Evolutionary conservation across 2,888 invertebrate species (phyloP).

Genomic region (Hypena proboscidalis): DNA sequence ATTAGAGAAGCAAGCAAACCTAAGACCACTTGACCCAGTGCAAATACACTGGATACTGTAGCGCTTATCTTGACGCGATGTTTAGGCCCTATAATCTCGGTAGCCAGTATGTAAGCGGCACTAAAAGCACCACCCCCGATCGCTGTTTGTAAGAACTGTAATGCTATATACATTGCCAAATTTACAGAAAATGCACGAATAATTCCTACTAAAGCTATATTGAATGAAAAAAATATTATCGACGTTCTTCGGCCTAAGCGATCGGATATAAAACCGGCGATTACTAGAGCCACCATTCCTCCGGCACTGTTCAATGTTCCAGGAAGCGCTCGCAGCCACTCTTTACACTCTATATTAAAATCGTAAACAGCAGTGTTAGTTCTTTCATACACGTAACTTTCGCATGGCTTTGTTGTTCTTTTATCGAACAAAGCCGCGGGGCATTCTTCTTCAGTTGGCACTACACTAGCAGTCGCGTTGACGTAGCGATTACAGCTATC

Average conservation of each 20-base stretch:
- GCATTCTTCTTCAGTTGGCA: conserved; percentile 48
- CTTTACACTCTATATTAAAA: conserved; percentile 76
- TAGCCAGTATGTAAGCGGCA: conserved; percentile 84
- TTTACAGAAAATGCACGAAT: conserved; percentile 74
- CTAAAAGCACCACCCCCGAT: conserved; percentile 75
- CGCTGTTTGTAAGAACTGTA: conserved; percentile 74
- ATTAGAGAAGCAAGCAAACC: conserved; percentile 88
- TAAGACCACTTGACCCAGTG: conserved; percentile 89
- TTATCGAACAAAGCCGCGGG: conserved; percentile 63
- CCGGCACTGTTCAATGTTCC: conserved; percentile 91
- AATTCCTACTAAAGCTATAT: conserved; percentile 67
- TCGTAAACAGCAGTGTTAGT: conserved; percentile 74
- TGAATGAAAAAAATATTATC: conserved; percentile 72
- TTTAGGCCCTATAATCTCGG: conserved; percentile 91
- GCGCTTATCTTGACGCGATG: conserved; percentile 90
- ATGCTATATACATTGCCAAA: conserved; percentile 69
- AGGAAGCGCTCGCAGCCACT: conserved; percentile 90
- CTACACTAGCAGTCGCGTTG: conserved; percentile 42
- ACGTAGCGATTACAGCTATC: conserved; percentile 69
- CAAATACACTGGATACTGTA: conserved; percentile 89
- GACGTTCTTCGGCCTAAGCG: conserved; percentile 74
- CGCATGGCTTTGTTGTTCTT: conserved; percentile 59
- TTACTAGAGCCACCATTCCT: conserved; percentile 87
- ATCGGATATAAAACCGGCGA: conserved; percentile 90
- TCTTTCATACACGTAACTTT: conserved; percentile 66